These are phyloP conservation scores for Zaprionus lineosus DNA, from an alignment of 2,888 invertebrate species.

Conservation along the genomic window DNA sequence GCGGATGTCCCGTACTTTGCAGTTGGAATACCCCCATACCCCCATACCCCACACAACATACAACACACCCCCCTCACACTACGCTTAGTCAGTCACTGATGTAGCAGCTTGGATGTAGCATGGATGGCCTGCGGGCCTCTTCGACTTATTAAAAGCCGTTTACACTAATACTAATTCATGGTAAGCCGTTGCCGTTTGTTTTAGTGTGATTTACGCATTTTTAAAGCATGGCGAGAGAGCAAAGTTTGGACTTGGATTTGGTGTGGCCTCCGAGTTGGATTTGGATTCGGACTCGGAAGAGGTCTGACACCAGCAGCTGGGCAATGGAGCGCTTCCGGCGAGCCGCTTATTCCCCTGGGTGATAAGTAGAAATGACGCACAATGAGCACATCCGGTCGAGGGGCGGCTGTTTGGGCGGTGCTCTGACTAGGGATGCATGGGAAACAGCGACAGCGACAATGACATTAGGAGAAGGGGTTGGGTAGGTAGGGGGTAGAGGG, in stretches of 20 bases:
- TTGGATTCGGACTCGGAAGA: neutral
- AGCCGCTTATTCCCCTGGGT: constrained; percentile 49
- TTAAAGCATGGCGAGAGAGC: constrained; percentile 38
- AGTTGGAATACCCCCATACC: neutral
- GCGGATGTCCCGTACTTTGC: constrained; percentile 30
- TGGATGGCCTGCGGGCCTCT: constrained; percentile 38
- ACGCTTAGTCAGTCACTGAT: too few relatives aligned
- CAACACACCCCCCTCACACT: neutral
- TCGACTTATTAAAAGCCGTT: constrained; percentile 56
- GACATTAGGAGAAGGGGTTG: constrained; percentile 30
- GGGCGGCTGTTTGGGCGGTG: constrained; percentile 8
- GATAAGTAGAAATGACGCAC: constrained; percentile 65
- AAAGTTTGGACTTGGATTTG: constrained; percentile 8
- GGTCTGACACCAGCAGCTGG: constrained; percentile 28
- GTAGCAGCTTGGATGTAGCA: too few relatives aligned
- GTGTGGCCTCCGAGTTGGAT: neutral
- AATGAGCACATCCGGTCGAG: constrained; percentile 64
- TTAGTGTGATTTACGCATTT: constrained; percentile 70
- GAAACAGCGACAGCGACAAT: too few relatives aligned
- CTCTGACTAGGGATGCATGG: constrained; percentile 24
- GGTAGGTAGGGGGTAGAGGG: neutral
- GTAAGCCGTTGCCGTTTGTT: constrained; percentile 45
- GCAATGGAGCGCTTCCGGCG: constrained; percentile 58
- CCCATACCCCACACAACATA: too few relatives aligned
- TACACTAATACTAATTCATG: constrained; percentile 59